phyloP scores from a whole-genome alignment of 2,888 invertebrate genomes.

The Sinotaia quadrata region DNA sequence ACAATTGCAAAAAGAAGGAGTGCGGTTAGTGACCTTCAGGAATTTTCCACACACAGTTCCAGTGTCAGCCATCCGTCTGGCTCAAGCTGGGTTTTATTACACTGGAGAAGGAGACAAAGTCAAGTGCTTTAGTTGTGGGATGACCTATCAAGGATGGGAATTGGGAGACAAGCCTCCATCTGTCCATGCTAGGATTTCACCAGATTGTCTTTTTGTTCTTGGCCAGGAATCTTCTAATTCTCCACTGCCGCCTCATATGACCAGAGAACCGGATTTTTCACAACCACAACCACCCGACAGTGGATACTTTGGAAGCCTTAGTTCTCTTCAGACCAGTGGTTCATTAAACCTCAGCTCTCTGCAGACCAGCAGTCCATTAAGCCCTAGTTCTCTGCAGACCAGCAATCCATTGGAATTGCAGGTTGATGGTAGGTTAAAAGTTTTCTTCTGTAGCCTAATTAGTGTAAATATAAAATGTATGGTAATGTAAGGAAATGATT shows the following conservation, averaged over 20 bases:
- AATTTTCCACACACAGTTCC: constrained; percentile 8
- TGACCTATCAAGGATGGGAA: constrained; percentile 38
- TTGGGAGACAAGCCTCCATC: constrained; percentile 32
- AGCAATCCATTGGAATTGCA: too few species aligned
- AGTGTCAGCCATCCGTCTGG: constrained; percentile 38
- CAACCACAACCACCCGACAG: not conserved
- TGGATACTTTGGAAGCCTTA: too few species aligned
- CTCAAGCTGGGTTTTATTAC: constrained; percentile 48
- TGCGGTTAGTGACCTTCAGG: constrained; percentile 13
- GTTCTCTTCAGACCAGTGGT: too few species aligned
- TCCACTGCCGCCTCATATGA: constrained; percentile 20
- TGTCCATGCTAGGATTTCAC: constrained; percentile 40
- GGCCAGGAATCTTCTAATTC: constrained; percentile 20
- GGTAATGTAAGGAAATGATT: too few species aligned
- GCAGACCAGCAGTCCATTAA: too few species aligned
- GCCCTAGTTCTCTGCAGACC: too few species aligned
- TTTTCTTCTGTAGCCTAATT: too few species aligned
- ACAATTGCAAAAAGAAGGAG: constrained; percentile 17
- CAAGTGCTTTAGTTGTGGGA: constrained; percentile 42
- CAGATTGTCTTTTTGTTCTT: constrained; percentile 37
- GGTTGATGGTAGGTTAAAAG: too few species aligned
- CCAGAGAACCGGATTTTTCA: constrained; percentile 5
- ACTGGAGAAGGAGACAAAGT: constrained; percentile 41
- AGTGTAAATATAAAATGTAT: too few species aligned
- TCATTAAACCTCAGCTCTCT: too few species aligned